phyloP scores from a whole-genome alignment of 2,888 invertebrate genomes.

The Pteria penguin region DNA sequence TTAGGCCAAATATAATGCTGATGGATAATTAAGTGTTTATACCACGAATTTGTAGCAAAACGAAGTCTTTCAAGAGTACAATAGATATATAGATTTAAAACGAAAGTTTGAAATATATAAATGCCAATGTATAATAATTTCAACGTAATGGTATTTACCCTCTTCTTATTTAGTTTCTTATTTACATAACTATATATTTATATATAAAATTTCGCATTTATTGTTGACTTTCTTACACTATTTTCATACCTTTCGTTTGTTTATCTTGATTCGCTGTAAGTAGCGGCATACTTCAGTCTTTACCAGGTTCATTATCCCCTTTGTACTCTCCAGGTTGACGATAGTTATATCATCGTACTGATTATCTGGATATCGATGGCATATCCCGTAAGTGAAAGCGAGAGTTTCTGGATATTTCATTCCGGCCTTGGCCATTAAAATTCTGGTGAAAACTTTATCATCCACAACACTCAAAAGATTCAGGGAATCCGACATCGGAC shows the following conservation, averaged over 20 bases:
- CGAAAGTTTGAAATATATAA: no score
- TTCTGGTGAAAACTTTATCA: slow-evolving; percentile 63
- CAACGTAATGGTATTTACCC: no score
- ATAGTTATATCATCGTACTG: slow-evolving; percentile 32
- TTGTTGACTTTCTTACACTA: no score
- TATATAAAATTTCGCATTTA: no score
- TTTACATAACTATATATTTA: no score
- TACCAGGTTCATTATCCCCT: slow-evolving; percentile 15
- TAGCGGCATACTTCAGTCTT: slow-evolving; percentile 10
- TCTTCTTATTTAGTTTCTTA: no score
- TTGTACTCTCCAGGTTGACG: slow-evolving; percentile 22
- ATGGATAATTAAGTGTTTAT: no score
- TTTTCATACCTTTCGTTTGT: neutral
- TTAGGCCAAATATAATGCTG: no score
- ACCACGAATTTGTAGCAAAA: no score
- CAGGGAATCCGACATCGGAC: slow-evolving; percentile 62
- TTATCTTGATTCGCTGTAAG: neutral
- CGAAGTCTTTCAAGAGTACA: no score
- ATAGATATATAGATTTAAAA: no score
- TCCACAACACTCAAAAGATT: slow-evolving; percentile 53
- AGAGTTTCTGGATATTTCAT: slow-evolving; percentile 54
- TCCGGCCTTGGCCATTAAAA: slow-evolving; percentile 51
- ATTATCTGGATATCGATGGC: slow-evolving; percentile 11
- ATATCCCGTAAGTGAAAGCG: slow-evolving; percentile 43
- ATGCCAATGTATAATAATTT: no score